Evolutionary conservation across 2,113 vertebrate species (phyloP).

Genomic region (Siphamia tubifer): DNA sequence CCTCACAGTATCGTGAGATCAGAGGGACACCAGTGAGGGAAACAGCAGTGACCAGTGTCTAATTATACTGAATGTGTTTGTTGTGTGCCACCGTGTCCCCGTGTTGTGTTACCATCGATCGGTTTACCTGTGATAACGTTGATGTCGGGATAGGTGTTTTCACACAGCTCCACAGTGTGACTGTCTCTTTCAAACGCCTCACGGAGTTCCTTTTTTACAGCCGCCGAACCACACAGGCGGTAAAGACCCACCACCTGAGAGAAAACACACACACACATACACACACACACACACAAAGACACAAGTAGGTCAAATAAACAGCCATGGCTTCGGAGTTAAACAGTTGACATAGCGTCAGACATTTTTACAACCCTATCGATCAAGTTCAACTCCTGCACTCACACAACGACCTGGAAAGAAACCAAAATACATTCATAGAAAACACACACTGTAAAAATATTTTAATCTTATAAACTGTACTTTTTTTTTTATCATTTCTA

Average conservation of each 20-base stretch:
- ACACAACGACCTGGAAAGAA: slow-evolving; percentile 34
- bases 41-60: not conserved
- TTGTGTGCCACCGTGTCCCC: not conserved
- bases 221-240: slow-evolving; percentile 93
- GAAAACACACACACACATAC: slow-evolving; percentile 34
- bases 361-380: slow-evolving; percentile 41
- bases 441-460: not conserved
- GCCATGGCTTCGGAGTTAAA: not conserved
- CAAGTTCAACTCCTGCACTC: not conserved
- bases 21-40: not conserved
- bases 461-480: too few species aligned
- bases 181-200: slow-evolving; percentile 96
- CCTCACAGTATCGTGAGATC: not conserved
- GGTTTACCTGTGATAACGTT: slow-evolving; percentile 97
- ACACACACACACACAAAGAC: not conserved
- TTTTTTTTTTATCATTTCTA: too few species aligned
- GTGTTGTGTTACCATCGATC: not conserved
- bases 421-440: slow-evolving; percentile 15
- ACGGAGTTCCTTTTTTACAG: slow-evolving; percentile 96
- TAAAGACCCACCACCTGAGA: slow-evolving; percentile 96
- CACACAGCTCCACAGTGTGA: slow-evolving; percentile 85
- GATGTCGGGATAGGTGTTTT: slow-evolving; percentile 93
- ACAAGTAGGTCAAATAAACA: slow-evolving; percentile 46
- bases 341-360: not conserved
- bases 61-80: slow-evolving; percentile 10